Conservation (phyloP, 2,888 invertebrate genomes). For the Blomia tropicalis region DNA sequence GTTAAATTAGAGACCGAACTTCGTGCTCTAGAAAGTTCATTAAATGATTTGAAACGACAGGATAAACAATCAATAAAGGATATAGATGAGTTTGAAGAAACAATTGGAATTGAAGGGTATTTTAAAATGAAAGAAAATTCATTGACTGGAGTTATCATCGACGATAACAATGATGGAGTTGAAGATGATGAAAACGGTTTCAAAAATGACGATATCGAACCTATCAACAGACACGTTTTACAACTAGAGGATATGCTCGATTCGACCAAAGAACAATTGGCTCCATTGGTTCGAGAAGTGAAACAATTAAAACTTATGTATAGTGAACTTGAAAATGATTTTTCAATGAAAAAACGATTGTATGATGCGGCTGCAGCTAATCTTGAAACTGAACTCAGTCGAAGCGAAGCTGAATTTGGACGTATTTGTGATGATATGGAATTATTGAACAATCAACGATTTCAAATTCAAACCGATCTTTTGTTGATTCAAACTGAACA, state of each 20-base stretch:
- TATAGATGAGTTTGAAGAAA: conserved; percentile 40
- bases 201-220: background rate
- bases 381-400: conserved; percentile 42
- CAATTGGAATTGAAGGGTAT: conserved; percentile 39
- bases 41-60: conserved; percentile 49
- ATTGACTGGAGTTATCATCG: conserved; percentile 44
- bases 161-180: conserved; percentile 33
- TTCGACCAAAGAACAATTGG: conserved; percentile 47
- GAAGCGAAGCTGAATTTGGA: conserved; percentile 39
- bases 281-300: conserved; percentile 45
- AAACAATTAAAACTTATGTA: conserved; percentile 48
- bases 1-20: conserved; percentile 58
- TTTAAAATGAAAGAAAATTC: conserved; percentile 41
- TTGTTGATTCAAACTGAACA: conserved; percentile 32
- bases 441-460: conserved; percentile 1
- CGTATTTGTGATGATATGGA: conserved; percentile 26
- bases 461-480: conserved; percentile 32
- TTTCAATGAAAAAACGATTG: conserved; percentile 50
- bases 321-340: conserved; percentile 48
- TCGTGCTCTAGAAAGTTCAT: conserved; percentile 55
- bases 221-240: conserved; percentile 38
- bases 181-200: conserved; percentile 34
- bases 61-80: conserved; percentile 42
- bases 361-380: conserved; percentile 50
- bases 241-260: conserved; percentile 44